Percentiles rank a stretch among this genome's conserved stretches.
Conservation (phyloP, 1,140 invertebrate genomes). For the Papilio glaucus region DNA sequence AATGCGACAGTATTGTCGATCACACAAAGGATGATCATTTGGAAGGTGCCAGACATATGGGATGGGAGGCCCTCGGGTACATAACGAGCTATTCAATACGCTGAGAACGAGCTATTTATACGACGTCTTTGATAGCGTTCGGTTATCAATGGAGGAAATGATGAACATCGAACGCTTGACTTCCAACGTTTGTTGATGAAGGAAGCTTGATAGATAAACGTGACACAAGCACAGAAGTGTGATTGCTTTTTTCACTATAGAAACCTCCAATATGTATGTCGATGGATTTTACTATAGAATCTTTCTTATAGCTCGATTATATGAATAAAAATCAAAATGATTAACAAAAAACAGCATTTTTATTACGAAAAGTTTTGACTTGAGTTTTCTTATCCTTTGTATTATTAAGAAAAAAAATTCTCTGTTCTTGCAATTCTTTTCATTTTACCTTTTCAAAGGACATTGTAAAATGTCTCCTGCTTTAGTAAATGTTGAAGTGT, state of each 20-base stretch:
- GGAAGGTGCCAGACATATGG: conserved; percentile 20
- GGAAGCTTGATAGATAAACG: neutral
- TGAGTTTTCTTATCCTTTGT: too few relatives aligned
- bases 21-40: conserved; percentile 22
- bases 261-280: too few relatives aligned
- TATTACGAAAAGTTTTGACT: too few relatives aligned
- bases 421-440: too few relatives aligned
- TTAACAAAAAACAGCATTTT: too few relatives aligned
- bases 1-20: conserved; percentile 22
- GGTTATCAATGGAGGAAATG: conserved; percentile 28
- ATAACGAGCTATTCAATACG: conserved; percentile 29
- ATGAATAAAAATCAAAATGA: too few relatives aligned
- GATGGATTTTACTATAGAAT: too few relatives aligned
- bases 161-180: conserved; percentile 8
- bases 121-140: conserved; percentile 27
- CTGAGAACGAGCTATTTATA: conserved; percentile 28
- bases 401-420: too few relatives aligned
- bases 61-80: conserved; percentile 10
- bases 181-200: conserved; percentile 16
- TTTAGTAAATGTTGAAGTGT: neutral
- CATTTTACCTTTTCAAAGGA: neutral
- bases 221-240: too few relatives aligned
- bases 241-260: too few relatives aligned
- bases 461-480: neutral
- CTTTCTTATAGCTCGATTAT: too few relatives aligned